These are phyloP conservation scores for Fopius arisanus DNA, from an alignment of 1,140 invertebrate species.

Conservation along the genomic window DNA sequence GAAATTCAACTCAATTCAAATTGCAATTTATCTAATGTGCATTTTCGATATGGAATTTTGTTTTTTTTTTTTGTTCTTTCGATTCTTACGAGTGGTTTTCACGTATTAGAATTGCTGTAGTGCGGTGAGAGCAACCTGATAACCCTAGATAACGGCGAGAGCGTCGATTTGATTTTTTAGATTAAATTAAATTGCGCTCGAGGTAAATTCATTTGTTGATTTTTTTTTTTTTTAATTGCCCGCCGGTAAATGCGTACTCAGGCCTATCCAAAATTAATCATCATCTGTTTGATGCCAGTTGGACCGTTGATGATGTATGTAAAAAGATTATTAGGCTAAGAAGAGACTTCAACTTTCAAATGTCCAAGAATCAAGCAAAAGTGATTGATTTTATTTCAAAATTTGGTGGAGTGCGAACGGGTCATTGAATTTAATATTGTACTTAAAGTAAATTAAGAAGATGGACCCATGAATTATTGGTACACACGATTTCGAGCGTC, in stretches of 20 bases:
- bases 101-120: not conserved
- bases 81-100: not conserved
- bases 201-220: too few species aligned
- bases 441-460: constrained; percentile 1
- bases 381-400: not conserved
- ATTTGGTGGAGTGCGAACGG: constrained; percentile 6
- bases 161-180: too few species aligned
- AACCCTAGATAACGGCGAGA: too few species aligned
- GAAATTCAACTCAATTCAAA: not conserved
- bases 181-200: not conserved
- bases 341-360: not conserved
- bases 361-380: not conserved
- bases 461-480: not conserved
- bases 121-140: too few species aligned
- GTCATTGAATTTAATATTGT: constrained; percentile 27
- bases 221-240: too few species aligned
- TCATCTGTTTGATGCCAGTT: constrained; percentile 47
- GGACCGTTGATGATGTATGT: constrained; percentile 42
- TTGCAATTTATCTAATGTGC: constrained; percentile 1
- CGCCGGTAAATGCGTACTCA: constrained; percentile 42
- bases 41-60: not conserved
- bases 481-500: constrained; percentile 1
- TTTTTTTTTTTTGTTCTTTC: not conserved
- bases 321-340: constrained; percentile 49
- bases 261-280: constrained; percentile 52